A percentile compares a stretch with the other conserved stretches of the same genome.
Conservation (phyloP, 2,797 vertebrate species). For the Silurus aristotelis region DNA sequence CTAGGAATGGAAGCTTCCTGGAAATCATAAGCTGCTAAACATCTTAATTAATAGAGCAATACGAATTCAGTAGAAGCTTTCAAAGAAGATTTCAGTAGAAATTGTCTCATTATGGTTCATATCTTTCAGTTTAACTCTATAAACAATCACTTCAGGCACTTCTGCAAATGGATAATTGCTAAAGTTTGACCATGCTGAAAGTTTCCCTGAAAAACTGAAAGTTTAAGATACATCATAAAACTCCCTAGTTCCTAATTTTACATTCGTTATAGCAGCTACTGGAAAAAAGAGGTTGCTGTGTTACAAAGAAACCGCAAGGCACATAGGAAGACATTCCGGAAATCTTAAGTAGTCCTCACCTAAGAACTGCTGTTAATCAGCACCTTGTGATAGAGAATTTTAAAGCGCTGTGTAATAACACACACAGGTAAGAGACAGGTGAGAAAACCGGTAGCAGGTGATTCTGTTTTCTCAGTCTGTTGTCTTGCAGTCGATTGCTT, state of each 20-base stretch:
- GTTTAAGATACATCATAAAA: not conserved
- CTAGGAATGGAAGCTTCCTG: too few relatives aligned
- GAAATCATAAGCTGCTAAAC: too few relatives aligned
- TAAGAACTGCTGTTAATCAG: constrained; percentile 5
- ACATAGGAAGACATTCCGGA: not conserved
- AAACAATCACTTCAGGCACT: too few relatives aligned
- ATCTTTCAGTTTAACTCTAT: too few relatives aligned
- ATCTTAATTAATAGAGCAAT: too few relatives aligned
- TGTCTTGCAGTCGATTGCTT: not conserved
- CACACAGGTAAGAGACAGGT: constrained; percentile 15
- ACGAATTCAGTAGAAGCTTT: too few relatives aligned
- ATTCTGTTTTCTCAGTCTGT: not conserved
- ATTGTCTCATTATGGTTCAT: too few relatives aligned
- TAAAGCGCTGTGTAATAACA: not conserved
- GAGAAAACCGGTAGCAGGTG: not conserved
- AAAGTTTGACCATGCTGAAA: too few relatives aligned
- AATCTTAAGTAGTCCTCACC: not conserved
- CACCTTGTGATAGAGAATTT: not conserved
- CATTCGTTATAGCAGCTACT: not conserved
- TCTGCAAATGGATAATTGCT: too few relatives aligned
- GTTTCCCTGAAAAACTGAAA: too few relatives aligned
- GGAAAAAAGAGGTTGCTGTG: not conserved
- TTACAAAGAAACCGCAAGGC: not conserved
- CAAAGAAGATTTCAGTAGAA: too few relatives aligned
- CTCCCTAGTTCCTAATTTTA: too few relatives aligned